Evolutionary conservation across 2,797 vertebrate species (phyloP), one percentile per base, ranked within the genome.

Genomic region (Ataeniobius toweri): DNA sequence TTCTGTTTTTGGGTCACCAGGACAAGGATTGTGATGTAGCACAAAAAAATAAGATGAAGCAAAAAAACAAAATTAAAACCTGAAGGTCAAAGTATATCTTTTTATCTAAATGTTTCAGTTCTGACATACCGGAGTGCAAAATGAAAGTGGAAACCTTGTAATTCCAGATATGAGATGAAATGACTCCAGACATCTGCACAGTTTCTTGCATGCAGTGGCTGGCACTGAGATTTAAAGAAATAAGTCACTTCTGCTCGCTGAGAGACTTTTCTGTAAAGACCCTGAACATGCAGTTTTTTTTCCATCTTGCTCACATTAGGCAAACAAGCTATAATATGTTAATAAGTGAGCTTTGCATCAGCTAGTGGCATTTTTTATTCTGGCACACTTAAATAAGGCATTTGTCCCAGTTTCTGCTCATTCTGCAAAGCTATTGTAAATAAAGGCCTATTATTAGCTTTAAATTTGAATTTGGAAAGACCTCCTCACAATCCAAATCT

Each of bases 321-420:
- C 6, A 68, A 87, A 78, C 36, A 1, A 81, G 9, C 79, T 58
- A 76, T 46, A 76, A 77, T 3, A 16, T 74, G 26, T 55, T 83
- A n/a, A 81, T 76, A 71, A 41, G 28, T 39, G 39, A 77, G 56
- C 28, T 73, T 56, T 68, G 67, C 6, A 75, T 51, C 39, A 24
- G 36, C 16, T 80, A 36, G 18, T 61, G 63, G 44, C 71, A 50
- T 70, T 50, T 71, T 78, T 63, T 26, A 71, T 56, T 80, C 13
- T 55, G 22, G 80, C 53, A 78, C 14, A 68, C 31, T 36, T 58
- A 59, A 41, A 48, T 48, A 50, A 44, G 24, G 24, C 8, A 10
- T 73, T 73, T 74, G 16, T 24, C 48, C 56, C 24, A 63, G 31
- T 75, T 74, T 76, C 24, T 28, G 72, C 56, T 61, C 3, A 48